Evolutionary conservation across 2,113 vertebrate species (phyloP).

Genomic region (Semnornis frantzii): DNA sequence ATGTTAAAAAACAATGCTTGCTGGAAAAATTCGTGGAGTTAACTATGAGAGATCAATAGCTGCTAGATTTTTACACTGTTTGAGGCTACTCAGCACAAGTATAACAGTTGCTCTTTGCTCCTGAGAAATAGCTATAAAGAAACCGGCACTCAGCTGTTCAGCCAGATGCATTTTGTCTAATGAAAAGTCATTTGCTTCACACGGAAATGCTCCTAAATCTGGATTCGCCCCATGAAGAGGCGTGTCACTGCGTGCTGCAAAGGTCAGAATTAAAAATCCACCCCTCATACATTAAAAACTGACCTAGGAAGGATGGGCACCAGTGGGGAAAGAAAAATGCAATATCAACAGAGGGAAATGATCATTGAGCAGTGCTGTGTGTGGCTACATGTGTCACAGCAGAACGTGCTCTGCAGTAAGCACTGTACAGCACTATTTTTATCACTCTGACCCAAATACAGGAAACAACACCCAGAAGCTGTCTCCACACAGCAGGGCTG

Average conservation of each 20-base stretch:
- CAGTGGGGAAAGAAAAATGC: neutral
- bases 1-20: neutral
- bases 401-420: neutral
- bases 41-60: neutral
- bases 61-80: neutral
- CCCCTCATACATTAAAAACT: neutral
- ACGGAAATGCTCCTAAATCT: neutral
- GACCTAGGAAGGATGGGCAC: neutral
- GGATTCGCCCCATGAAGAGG: neutral
- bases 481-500: neutral
- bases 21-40: neutral
- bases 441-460: slow-evolving; percentile 26
- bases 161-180: neutral
- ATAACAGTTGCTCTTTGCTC: neutral
- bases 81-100: neutral
- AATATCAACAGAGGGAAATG: neutral
- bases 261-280: neutral
- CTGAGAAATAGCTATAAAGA: neutral
- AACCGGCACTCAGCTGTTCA: neutral
- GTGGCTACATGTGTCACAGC: neutral
- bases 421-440: slow-evolving; percentile 8
- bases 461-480: neutral
- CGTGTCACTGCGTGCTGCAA: neutral
- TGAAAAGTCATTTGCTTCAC: neutral
- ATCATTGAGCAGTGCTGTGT: neutral